phyloP scores from a whole-genome alignment of 2,113 vertebrate genomes.

The Dissostichus mawsoni region DNA sequence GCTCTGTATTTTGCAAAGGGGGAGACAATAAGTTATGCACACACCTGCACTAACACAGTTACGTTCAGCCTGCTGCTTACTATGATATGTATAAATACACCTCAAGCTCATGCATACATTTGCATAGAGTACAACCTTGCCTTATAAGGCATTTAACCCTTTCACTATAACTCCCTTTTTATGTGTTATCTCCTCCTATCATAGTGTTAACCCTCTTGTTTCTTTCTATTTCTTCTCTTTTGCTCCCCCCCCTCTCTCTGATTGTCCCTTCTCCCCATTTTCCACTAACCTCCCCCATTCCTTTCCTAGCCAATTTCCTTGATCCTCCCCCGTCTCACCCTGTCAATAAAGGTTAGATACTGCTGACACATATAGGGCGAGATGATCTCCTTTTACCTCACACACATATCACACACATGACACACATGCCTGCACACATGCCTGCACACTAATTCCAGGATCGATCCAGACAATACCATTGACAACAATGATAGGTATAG shows the following conservation, averaged over 20 bases:
- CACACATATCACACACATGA: neutral
- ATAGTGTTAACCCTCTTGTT: neutral
- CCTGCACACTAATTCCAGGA: conserved; percentile 3
- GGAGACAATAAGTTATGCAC: neutral
- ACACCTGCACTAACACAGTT: neutral
- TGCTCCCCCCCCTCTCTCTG: neutral
- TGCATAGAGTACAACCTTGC: neutral
- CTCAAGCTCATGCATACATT: neutral
- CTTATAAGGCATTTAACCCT: neutral
- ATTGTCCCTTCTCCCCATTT: neutral
- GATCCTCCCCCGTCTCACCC: neutral
- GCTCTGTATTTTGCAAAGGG: neutral
- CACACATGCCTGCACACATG: conserved; percentile 3
- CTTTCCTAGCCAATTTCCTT: conserved; percentile 10
- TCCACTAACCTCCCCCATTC: neutral
- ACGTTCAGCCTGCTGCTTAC: neutral
- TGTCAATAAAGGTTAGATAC: conserved; percentile 28
- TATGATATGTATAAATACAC: neutral
- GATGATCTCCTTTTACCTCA: conserved; percentile 19
- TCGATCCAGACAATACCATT: conserved; percentile 19
- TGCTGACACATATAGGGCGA: conserved; percentile 2
- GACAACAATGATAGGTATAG: neutral
- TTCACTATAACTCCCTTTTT: neutral
- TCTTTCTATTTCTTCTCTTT: neutral
- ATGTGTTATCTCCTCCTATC: neutral